Evolutionary conservation across 2,797 vertebrate species (phyloP), one percentile per base, ranked within the genome.

Genomic region (Urophycis tenuis): DNA sequence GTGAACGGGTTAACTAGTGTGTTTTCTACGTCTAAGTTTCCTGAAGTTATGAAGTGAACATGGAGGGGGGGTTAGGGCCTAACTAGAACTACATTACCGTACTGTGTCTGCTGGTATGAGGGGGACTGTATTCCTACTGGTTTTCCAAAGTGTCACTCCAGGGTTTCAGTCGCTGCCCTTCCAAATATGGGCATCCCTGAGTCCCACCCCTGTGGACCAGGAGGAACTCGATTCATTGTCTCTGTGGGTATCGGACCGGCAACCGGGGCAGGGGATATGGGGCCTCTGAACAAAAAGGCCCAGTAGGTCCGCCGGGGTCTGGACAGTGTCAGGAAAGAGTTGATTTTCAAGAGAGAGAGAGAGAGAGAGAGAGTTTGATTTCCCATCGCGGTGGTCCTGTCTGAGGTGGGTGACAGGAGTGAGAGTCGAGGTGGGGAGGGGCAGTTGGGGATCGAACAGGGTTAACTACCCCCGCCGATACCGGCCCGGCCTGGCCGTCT

Each of bases 41-140:
- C 19, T 17, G 45, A 49, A 49, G 45, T 49, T 49, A 1, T 2
- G 29, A 6, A 1, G 22, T 79, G 15, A 77, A 67, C 77, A 76
- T 73, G 1, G 60, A 45, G 77, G 64, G 70, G 53, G 64, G 79
- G 60, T 74, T 78, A 75, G 82, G 89, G 86, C 91, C 85, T 80
- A 71, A 77, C 49, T 80, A 22, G 80, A 82, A 84, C 85, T 83
- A 83, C 89, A 90, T 86, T 90, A 81, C 87, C 83, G 71, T 39
- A 86, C 83, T 89, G 87, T 87, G 84, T 81, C 86, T 86, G 87
- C 89, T 72, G 77, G 35, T 71, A 45, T 84, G 30, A 67, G 0
- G 36, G 25, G 53, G 2, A 15, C 19, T 17, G 45, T n/a, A 22
- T 35, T 10, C 1, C 41, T 3, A 90, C 85, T 91, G 87, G 90